A percentile compares a stretch with the other conserved stretches of the same genome.
phyloP scores from a whole-genome alignment of 2,888 invertebrate genomes.

The Dioctria linearis region DNA sequence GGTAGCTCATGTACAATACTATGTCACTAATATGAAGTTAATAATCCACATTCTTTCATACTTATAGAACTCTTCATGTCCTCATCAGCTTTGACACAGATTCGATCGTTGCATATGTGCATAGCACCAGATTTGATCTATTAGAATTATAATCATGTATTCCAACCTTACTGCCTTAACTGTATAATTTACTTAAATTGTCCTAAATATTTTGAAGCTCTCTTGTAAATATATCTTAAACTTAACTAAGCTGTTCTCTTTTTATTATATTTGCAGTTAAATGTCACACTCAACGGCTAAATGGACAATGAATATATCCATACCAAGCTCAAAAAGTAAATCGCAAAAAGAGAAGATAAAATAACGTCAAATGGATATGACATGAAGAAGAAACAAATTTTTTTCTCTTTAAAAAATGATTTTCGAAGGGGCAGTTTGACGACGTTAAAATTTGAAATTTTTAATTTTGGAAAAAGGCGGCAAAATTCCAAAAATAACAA shows the following conservation, averaged over 20 bases:
- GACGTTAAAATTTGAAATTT: conserved; percentile 45
- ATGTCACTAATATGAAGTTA: too few species aligned
- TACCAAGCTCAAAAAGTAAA: conserved; percentile 46
- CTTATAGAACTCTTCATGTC: too few species aligned
- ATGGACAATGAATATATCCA: conserved; percentile 48
- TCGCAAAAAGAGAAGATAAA: conserved; percentile 52
- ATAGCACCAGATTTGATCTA: too few species aligned
- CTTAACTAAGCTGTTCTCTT: conserved; percentile 24
- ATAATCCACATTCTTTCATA: too few species aligned
- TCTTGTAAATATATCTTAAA: background rate
- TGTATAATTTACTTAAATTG: background rate
- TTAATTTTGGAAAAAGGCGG: conserved; percentile 41
- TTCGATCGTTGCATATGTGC: too few species aligned
- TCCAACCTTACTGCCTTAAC: background rate
- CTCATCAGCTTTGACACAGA: too few species aligned
- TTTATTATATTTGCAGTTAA: conserved; percentile 51
- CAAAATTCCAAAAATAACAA: conserved; percentile 47
- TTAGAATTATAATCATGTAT: background rate
- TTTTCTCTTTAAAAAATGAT: conserved; percentile 35
- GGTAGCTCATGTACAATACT: too few species aligned
- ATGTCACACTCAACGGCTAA: conserved; percentile 54
- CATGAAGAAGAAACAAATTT: conserved; percentile 42
- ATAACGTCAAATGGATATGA: conserved; percentile 48
- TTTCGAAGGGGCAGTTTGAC: conserved; percentile 44
- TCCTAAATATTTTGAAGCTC: background rate